Percentiles rank a stretch among this genome's conserved stretches.
Conservation (phyloP, 2,113 vertebrate genomes). For the Aptenodytes patagonicus region DNA sequence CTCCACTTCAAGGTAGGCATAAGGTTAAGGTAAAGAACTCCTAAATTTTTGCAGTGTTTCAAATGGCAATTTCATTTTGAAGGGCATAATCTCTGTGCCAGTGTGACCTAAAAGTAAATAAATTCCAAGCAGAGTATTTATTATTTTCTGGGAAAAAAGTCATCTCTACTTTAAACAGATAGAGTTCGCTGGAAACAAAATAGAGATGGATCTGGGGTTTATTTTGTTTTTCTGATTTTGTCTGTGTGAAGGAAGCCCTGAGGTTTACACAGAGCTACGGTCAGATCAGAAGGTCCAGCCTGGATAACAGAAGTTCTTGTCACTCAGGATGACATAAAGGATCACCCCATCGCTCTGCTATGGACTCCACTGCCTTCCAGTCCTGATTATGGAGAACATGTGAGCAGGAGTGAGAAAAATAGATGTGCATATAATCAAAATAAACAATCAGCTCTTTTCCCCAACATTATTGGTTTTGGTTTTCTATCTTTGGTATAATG, state of each 20-base stretch:
- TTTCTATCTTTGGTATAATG: background rate
- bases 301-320: conserved; percentile 38
- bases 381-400: background rate
- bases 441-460: background rate
- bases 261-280: conserved; percentile 39
- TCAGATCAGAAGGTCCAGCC: conserved; percentile 52
- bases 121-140: conserved; percentile 48
- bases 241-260: conserved; percentile 3
- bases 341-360: background rate
- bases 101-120: conserved; percentile 34
- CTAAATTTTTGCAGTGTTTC: background rate
- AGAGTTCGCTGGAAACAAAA: conserved; percentile 20
- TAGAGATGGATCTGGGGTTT: background rate
- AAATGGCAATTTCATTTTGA: conserved; percentile 44
- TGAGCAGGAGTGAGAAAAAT: background rate
- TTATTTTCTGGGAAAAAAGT: conserved; percentile 22
- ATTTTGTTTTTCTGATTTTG: conserved; percentile 20
- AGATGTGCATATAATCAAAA: background rate
- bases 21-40: conserved; percentile 34
- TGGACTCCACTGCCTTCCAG: background rate
- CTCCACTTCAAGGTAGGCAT: background rate
- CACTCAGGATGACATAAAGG: background rate
- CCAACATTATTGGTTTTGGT: background rate
- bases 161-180: background rate
- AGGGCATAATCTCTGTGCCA: background rate